These are phyloP conservation scores for Cotesia congregata DNA, from an alignment of 2,888 invertebrate species.

Conservation along the genomic window DNA sequence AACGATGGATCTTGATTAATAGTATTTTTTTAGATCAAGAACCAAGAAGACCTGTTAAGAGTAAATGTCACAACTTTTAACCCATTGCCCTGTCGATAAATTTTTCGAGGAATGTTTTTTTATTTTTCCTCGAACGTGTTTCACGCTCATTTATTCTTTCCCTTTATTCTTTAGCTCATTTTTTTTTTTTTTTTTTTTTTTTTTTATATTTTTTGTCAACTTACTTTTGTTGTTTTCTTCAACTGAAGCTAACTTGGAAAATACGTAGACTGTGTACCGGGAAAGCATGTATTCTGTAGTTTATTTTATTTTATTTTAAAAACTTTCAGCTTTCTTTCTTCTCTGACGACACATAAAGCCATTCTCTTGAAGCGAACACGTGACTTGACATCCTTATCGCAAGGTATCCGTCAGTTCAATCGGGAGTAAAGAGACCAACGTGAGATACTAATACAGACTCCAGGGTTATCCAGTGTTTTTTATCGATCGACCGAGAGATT, in stretches of 20 bases:
- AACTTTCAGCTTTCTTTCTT: not conserved
- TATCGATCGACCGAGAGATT: constrained; percentile 30
- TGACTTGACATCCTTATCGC: constrained; percentile 29
- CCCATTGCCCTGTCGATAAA: not conserved
- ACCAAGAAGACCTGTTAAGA: not conserved
- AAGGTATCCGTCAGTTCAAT: constrained; percentile 26
- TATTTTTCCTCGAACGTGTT: not conserved
- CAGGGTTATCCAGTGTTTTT: constrained; percentile 29
- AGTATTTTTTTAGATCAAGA: not conserved
- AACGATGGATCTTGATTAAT: not conserved
- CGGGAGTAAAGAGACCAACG: constrained; percentile 27
- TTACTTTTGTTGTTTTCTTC: not conserved
- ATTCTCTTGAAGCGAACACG: constrained; percentile 24
- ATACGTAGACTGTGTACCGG: not conserved
- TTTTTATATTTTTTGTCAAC: not conserved
- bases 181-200: not conserved
- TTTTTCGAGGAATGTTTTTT: not conserved
- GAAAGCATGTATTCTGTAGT: not conserved
- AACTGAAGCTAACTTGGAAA: not conserved
- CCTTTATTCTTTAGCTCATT: not conserved
- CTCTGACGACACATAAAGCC: constrained; percentile 11
- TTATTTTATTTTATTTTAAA: not conserved
- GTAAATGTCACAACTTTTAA: not conserved
- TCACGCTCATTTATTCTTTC: not conserved
- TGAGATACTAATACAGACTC: constrained; percentile 5